Percentiles rank a stretch among this genome's conserved stretches.
These are phyloP conservation scores for Siniperca knerii DNA, from an alignment of 2,113 vertebrate species.

Conservation along the genomic window DNA sequence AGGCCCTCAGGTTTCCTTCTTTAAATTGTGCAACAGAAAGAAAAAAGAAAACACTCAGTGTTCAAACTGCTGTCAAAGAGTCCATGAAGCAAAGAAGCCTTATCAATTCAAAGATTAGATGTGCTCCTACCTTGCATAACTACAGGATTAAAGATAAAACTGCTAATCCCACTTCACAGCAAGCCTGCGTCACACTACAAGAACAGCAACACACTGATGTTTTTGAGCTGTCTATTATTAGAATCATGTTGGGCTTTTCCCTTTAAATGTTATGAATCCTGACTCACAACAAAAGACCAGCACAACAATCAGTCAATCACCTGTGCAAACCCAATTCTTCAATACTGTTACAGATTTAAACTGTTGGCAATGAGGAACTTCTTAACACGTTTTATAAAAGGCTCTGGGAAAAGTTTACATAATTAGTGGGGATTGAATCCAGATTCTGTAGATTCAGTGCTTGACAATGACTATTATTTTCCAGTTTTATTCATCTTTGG, in stretches of 20 bases:
- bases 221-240: neutral
- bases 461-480: neutral
- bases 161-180: neutral
- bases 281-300: neutral
- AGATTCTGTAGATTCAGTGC: neutral
- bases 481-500: neutral
- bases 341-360: too few relatives aligned
- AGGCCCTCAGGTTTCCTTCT: neutral
- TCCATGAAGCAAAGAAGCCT: constrained; percentile 4
- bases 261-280: neutral
- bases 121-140: constrained; percentile 31
- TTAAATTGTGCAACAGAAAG: constrained; percentile 28
- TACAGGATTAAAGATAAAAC: constrained; percentile 22
- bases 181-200: neutral
- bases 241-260: neutral
- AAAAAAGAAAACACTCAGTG: neutral
- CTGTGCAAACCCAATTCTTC: too few relatives aligned
- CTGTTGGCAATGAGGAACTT: too few relatives aligned
- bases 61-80: neutral
- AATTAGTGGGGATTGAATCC: too few relatives aligned
- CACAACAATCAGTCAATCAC: too few relatives aligned
- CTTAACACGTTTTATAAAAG: too few relatives aligned
- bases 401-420: too few relatives aligned
- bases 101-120: constrained; percentile 60
- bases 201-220: neutral